Conservation (phyloP, 37 sponge, comb jelly and placozoan species). For the Haliclona indistincta region DNA sequence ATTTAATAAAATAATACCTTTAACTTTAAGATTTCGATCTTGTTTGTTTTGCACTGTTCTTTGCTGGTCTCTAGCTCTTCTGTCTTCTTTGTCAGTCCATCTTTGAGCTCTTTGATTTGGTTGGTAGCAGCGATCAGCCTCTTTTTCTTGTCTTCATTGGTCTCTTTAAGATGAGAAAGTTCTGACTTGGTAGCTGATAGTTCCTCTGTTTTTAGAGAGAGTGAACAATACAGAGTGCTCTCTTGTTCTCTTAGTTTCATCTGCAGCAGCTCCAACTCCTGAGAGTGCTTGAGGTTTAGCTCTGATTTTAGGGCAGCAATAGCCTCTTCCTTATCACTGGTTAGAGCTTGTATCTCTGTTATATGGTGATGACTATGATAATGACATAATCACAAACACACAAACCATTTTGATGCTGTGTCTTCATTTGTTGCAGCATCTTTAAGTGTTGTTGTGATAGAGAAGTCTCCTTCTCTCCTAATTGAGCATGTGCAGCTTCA, state of each 20-base stretch:
- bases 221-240: too few species aligned
- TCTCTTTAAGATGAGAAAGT: constrained; percentile 10
- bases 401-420: constrained; percentile 30
- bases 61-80: background rate
- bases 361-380: too few species aligned
- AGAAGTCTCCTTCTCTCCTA: constrained; percentile 48
- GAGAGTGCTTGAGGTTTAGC: too few species aligned
- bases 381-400: too few species aligned
- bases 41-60: constrained; percentile 11
- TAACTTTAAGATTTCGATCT: constrained; percentile 30
- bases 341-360: too few species aligned
- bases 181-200: background rate
- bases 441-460: constrained; percentile 35
- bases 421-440: constrained; percentile 33
- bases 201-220: too few species aligned
- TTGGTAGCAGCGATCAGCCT: constrained; percentile 38
- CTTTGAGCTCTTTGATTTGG: constrained; percentile 15
- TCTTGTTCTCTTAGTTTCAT: too few species aligned
- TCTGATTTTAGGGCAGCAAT: too few species aligned
- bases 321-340: too few species aligned
- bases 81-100: constrained; percentile 10
- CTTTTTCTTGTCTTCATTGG: constrained; percentile 21
- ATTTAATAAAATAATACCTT: constrained; percentile 25
- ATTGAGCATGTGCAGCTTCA: constrained; percentile 73
- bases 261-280: too few species aligned